phyloP scores from a whole-genome alignment of 2,113 vertebrate species.

The Chloropsis cyanopogon region DNA sequence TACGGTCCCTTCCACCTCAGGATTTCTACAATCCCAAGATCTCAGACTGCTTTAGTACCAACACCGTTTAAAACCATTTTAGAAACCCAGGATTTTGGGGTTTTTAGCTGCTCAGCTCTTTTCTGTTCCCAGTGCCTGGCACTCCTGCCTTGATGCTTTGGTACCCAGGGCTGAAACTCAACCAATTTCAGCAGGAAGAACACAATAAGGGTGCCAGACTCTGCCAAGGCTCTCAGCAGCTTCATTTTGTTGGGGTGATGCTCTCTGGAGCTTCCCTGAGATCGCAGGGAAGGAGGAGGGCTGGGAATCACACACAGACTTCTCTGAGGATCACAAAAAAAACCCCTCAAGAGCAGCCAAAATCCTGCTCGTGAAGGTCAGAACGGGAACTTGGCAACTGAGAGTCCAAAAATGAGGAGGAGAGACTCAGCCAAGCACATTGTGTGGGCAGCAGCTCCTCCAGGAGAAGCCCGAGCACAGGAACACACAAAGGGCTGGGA shows the following conservation, averaged over 20 bases:
- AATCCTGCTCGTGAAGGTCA: not conserved
- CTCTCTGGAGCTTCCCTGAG: not conserved
- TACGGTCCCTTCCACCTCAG: rapidly evolving
- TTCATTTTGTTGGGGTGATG: not conserved
- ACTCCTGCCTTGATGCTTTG: not conserved
- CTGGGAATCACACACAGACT: not conserved
- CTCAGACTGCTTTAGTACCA: rapidly evolving
- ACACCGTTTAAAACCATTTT: not conserved
- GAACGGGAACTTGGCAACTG: not conserved
- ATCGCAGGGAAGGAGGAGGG: not conserved
- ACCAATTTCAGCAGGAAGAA: not conserved
- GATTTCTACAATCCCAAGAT: not conserved
- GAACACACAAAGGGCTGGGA: rapidly evolving
- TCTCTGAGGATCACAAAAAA: not conserved
- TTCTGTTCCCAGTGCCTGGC: not conserved
- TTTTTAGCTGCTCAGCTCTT: not conserved
- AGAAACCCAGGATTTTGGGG: not conserved
- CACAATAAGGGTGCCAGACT: not conserved
- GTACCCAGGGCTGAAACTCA: not conserved
- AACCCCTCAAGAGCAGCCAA: not conserved
- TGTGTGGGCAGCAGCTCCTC: rapidly evolving
- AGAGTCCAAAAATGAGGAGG: rapidly evolving
- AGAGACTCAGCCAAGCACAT: not conserved
- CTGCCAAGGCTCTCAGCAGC: not conserved
- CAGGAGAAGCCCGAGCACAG: not conserved